Percentiles rank a stretch among this genome's conserved stretches.
These are phyloP conservation scores for Tridacna gigas DNA, from an alignment of 2,888 invertebrate species.

Conservation along the genomic window DNA sequence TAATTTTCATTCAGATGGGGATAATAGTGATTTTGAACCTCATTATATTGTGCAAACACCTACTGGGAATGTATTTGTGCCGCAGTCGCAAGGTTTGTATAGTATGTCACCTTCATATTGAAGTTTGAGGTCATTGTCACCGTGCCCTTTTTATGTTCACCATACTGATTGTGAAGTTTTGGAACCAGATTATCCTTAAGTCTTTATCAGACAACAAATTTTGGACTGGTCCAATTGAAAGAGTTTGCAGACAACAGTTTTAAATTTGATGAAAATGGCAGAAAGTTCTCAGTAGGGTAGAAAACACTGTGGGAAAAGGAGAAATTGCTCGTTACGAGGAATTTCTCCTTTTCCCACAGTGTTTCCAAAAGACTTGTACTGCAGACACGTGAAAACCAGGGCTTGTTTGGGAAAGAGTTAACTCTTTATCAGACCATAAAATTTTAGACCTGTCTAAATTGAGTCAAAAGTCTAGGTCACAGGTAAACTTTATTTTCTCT, in stretches of 20 bases:
- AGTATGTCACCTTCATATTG: not conserved
- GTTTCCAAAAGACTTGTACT: too few relatives aligned
- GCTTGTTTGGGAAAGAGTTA: too few relatives aligned
- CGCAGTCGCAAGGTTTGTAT: conserved; percentile 67
- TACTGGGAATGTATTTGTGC: conserved; percentile 79
- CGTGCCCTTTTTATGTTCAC: not conserved
- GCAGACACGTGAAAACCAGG: too few relatives aligned
- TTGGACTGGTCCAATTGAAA: not conserved
- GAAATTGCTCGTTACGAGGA: too few relatives aligned
- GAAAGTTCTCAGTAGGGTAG: too few relatives aligned
- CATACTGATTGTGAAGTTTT: not conserved
- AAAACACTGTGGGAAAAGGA: too few relatives aligned
- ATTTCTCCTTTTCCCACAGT: too few relatives aligned
- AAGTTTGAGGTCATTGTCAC: not conserved
- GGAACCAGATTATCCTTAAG: not conserved
- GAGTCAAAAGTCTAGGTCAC: too few relatives aligned
- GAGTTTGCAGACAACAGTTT: not conserved
- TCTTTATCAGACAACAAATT: not conserved
- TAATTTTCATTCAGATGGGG: conserved; percentile 77
- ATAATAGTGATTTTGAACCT: conserved; percentile 78
- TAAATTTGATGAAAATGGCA: too few relatives aligned
- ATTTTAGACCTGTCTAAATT: too few relatives aligned
- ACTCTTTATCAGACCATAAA: too few relatives aligned
- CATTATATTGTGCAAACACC: conserved; percentile 81
- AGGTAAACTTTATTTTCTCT: too few relatives aligned